These are phyloP conservation scores for Dolichallabes microphthalmus DNA, from an alignment of 2,113 vertebrate genomes.

Conservation along the genomic window DNA sequence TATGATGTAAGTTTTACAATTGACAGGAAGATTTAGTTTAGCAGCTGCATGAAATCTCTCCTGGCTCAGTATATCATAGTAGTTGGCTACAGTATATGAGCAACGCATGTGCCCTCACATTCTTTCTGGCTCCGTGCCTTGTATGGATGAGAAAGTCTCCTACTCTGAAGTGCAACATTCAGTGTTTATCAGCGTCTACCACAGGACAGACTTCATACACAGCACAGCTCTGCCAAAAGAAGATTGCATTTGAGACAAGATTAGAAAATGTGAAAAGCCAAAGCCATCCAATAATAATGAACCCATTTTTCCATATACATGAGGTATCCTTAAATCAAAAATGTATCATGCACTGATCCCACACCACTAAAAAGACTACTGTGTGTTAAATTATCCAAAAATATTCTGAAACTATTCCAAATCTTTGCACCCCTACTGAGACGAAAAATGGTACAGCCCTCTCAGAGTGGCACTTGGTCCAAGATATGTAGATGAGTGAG, in stretches of 20 bases:
- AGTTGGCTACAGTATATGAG: conserved; percentile 11
- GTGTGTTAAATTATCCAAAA: background rate
- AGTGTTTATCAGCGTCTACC: conserved; percentile 19
- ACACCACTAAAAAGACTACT: background rate
- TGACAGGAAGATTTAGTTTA: conserved; percentile 15
- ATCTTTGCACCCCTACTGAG: background rate
- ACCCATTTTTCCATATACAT: background rate
- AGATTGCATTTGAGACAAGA: background rate
- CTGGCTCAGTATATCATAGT: background rate
- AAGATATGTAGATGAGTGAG: conserved; percentile 57
- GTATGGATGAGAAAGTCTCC: conserved; percentile 41
- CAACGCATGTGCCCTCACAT: background rate
- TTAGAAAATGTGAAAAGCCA: background rate
- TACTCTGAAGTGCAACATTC: conserved; percentile 34
- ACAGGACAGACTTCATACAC: background rate
- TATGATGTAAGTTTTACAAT: background rate
- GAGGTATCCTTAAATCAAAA: background rate
- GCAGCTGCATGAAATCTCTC: conserved; percentile 14
- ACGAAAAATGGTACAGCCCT: conserved; percentile 9
- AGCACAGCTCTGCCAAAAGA: background rate
- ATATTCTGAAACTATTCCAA: background rate
- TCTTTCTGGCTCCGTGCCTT: conserved; percentile 49
- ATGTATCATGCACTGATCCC: background rate
- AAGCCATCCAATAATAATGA: background rate
- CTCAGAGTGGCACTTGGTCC: conserved; percentile 34